phyloP scores from a whole-genome alignment of 2,888 invertebrate genomes.

The Elmis aenea region DNA sequence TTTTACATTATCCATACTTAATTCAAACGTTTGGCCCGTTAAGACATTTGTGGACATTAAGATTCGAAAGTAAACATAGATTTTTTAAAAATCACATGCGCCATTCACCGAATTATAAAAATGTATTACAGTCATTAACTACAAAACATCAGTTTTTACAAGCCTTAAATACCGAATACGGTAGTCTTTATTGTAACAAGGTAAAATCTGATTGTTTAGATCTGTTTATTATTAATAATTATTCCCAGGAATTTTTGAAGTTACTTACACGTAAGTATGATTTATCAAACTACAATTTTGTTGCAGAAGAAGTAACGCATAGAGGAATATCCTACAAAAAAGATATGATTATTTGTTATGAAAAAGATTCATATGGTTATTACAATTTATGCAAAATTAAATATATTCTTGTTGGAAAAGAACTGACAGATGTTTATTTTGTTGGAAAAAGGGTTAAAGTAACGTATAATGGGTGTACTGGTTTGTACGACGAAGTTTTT shows the following conservation, averaged over 20 bases:
- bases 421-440: no score
- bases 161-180: constrained; percentile 1
- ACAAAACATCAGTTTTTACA: constrained; percentile 16
- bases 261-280: background rate
- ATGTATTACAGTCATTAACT: constrained; percentile 10
- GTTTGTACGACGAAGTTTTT: no score
- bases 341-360: no score
- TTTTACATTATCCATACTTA: constrained; percentile 24
- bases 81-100: constrained; percentile 16
- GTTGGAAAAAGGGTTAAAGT: no score
- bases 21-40: constrained; percentile 23
- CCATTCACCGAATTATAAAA: constrained; percentile 17
- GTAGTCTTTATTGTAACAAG: background rate
- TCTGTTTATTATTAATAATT: background rate
- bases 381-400: no score
- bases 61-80: constrained; percentile 26
- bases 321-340: no score
- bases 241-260: background rate
- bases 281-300: background rate
- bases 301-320: background rate
- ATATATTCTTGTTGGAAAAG: no score
- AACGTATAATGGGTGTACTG: no score
- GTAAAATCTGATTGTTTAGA: background rate
- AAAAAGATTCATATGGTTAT: no score
- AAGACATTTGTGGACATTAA: constrained; percentile 19